Conservation (phyloP, 2,888 invertebrate genomes). For the Drosophila paramelanica region DNA sequence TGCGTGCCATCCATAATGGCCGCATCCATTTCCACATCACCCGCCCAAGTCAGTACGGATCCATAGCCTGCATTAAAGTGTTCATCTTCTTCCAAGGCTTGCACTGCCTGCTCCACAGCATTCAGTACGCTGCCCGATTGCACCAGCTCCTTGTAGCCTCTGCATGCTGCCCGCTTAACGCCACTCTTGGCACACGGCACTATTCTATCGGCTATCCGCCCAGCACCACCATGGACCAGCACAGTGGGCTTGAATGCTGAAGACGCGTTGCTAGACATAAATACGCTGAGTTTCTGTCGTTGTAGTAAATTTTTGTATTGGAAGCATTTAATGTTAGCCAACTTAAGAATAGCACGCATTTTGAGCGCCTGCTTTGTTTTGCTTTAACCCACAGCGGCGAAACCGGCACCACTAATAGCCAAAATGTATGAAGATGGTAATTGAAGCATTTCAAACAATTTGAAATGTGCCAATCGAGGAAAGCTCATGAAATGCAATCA, state of each 20-base stretch:
- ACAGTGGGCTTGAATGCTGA: slow-evolving; percentile 85
- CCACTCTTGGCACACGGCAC: slow-evolving; percentile 88
- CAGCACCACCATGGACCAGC: slow-evolving; percentile 93
- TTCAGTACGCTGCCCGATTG: slow-evolving; percentile 88
- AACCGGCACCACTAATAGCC: too few relatives aligned
- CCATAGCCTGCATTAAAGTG: slow-evolving; percentile 94
- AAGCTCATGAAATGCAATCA: neutral
- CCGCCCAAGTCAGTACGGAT: slow-evolving; percentile 90
- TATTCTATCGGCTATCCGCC: slow-evolving; percentile 88
- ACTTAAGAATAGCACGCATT: neutral
- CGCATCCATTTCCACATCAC: slow-evolving; percentile 94
- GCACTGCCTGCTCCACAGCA: slow-evolving; percentile 92
- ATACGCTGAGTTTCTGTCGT: neutral
- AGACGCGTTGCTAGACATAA: too few relatives aligned
- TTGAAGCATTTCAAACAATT: neutral
- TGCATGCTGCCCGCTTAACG: slow-evolving; percentile 87
- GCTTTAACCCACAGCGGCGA: too few relatives aligned
- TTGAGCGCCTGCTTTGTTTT: too few relatives aligned
- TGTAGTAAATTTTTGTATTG: neutral
- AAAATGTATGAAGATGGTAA: too few relatives aligned
- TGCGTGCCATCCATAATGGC: slow-evolving; percentile 91
- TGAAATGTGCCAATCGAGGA: slow-evolving; percentile 3
- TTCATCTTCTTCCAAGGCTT: slow-evolving; percentile 90
- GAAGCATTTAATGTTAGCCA: neutral
- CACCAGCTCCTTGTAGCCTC: slow-evolving; percentile 87